Base-by-base conservation (phyloP, 2,797 vertebrate genomes). In the Pangasius sanitwongsei region DNA sequence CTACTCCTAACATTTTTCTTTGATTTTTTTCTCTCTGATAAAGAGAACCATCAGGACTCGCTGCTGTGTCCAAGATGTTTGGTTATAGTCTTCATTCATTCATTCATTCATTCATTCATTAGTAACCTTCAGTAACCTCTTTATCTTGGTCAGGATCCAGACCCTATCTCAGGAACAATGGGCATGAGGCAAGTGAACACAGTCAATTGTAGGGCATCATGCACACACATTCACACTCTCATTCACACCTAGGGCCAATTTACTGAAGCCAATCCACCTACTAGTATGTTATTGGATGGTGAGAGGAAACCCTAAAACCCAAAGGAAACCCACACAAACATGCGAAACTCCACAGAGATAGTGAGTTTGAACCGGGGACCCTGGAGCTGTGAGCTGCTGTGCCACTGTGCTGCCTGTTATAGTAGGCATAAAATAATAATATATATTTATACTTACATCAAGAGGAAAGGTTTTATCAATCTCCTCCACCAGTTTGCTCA, bases 401-500 rank as follows among this genome's bases (percentile, higher is more conserved):
- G 4, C 11, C 34, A 74, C 2, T 4, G 9, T 37, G 69, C 34
- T 72, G 37, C 12, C 72, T 48, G 48, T 53, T 53, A 77, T n/a
- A 77, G 74, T 48, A 13, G 44, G 18, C 28, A 78, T 78, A n/a
- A 80, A 8, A n/a, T 8, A 75, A 8, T 55, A 41, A 41, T 41
- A 12, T 69, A 77, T 55, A 55, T n/a, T 53, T 65, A n/a, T 70
- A 9, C 88, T 25, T 84, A 97, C 97, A 94, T 97, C 95, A 91
- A 93, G 93, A 13, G 97, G 96, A 91, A 98, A 96, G 77, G 91
- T 93, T 12, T 90, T 16, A 55, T 97, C 94, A 0, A 97, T 92
- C 92, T 97, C 96, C 0, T 96, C 89, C 88, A 96, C 95, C 50
- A 97, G 94, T 8, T 20, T 92, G 83, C 92, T 94, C 95, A 97